These are phyloP conservation scores for Alcedo atthis DNA, from an alignment of 2,797 vertebrate species.

Conservation along the genomic window DNA sequence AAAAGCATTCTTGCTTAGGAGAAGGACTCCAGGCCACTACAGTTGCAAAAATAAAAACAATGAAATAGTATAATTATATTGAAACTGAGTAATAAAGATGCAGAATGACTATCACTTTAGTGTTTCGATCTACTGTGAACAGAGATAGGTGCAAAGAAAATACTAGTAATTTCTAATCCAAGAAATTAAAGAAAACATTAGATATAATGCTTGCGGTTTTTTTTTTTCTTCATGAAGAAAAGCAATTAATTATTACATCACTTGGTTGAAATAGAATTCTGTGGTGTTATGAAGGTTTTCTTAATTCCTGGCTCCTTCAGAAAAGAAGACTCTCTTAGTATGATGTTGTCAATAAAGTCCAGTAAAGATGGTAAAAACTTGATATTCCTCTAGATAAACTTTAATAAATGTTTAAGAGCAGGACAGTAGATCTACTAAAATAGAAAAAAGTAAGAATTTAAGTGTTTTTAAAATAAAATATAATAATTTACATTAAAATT, in stretches of 20 bases:
- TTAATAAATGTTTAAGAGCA: not conserved
- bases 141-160: not conserved
- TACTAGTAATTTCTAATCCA: not conserved
- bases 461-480: not conserved
- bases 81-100: not conserved
- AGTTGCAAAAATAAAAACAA: not conserved
- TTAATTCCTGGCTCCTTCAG: not conserved
- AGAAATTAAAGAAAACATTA: not conserved
- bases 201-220: not conserved
- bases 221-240: not conserved
- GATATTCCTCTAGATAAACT: not conserved
- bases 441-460: not conserved
- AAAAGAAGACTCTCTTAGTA: not conserved
- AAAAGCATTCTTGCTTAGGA: not conserved
- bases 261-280: not conserved
- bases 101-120: not conserved
- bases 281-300: not conserved
- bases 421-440: not conserved
- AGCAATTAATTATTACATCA: not conserved
- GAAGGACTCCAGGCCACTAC: not conserved
- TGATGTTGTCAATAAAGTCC: not conserved
- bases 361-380: not conserved
- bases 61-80: not conserved
- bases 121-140: not conserved
- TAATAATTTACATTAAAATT: not conserved